phyloP scores from a whole-genome alignment of 2,888 invertebrate genomes.

The Orchestes rusci region DNA sequence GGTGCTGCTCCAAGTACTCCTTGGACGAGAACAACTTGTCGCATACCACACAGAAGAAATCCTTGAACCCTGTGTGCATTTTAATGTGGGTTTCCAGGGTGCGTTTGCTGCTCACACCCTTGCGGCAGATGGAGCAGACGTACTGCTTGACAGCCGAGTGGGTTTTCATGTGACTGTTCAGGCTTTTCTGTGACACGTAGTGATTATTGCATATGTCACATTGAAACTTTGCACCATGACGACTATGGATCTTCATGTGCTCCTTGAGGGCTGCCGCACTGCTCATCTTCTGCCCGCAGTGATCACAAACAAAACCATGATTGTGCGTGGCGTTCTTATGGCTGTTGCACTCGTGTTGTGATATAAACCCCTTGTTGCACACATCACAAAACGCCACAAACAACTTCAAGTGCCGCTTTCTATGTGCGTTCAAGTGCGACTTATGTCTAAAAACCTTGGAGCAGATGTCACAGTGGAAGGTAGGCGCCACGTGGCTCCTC shows the following conservation, averaged over 20 bases:
- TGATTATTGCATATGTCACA: constrained; percentile 45
- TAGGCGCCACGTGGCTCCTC: constrained; percentile 50
- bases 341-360: constrained; percentile 31
- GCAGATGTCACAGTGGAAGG: constrained; percentile 53
- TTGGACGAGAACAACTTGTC: constrained; percentile 39
- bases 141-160: constrained; percentile 33
- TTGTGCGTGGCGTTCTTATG: constrained; percentile 36
- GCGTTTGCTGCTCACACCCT: constrained; percentile 37
- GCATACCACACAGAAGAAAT: constrained; percentile 34
- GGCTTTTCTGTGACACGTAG: constrained; percentile 39
- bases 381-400: constrained; percentile 36
- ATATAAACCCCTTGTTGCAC: constrained; percentile 37
- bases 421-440: constrained; percentile 54
- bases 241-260: constrained; percentile 34
- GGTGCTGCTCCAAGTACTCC: constrained; percentile 48
- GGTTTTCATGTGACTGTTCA: constrained; percentile 33
- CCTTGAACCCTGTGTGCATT: constrained; percentile 41
- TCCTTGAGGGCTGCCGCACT: constrained; percentile 34
- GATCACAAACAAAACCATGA: constrained; percentile 33
- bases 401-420: constrained; percentile 49
- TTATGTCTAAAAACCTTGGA: constrained; percentile 54
- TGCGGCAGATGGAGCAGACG: constrained; percentile 40
- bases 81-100: constrained; percentile 40
- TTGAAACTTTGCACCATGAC: constrained; percentile 33
- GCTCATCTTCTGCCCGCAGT: constrained; percentile 32